Percentiles rank a stretch among this genome's conserved stretches.
phyloP scores from a whole-genome alignment of 2,113 vertebrate genomes.

The Canis aureus region DNA sequence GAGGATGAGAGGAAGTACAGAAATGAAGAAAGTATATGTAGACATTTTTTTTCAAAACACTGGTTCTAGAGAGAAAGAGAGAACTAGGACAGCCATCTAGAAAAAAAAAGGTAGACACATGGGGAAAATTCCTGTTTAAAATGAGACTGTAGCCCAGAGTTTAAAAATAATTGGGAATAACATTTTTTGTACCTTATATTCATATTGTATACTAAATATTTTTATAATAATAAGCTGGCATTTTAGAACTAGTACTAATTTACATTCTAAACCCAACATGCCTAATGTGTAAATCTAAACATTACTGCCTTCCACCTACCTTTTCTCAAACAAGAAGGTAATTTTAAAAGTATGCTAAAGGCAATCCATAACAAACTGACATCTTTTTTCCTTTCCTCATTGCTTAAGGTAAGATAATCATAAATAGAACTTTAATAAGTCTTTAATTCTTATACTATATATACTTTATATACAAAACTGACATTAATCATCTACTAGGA shows the following conservation, averaged over 20 bases:
- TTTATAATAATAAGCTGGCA: neutral
- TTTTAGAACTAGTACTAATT: neutral
- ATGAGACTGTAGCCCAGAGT: neutral
- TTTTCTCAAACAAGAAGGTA: slow-evolving; percentile 6
- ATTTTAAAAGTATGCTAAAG: neutral
- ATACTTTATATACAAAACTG: neutral
- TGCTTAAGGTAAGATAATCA: neutral
- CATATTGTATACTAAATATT: neutral
- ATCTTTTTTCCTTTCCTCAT: neutral
- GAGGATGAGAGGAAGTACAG: neutral
- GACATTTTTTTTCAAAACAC: neutral
- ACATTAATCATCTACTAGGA: slow-evolving; percentile 4
- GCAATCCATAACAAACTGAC: neutral
- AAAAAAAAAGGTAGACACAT: neutral
- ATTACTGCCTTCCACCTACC: neutral
- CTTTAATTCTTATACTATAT: neutral
- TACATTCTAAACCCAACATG: neutral
- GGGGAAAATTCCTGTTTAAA: neutral
- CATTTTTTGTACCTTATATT: neutral
- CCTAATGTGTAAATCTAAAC: neutral
- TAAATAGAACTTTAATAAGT: neutral
- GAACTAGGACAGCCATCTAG: neutral
- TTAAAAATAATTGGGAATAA: slow-evolving; percentile 2
- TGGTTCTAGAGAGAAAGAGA: neutral
- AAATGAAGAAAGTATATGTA: neutral